These are phyloP conservation scores for Sinohyriopsis cumingii DNA, from an alignment of 2,888 invertebrate genomes.

Conservation along the genomic window DNA sequence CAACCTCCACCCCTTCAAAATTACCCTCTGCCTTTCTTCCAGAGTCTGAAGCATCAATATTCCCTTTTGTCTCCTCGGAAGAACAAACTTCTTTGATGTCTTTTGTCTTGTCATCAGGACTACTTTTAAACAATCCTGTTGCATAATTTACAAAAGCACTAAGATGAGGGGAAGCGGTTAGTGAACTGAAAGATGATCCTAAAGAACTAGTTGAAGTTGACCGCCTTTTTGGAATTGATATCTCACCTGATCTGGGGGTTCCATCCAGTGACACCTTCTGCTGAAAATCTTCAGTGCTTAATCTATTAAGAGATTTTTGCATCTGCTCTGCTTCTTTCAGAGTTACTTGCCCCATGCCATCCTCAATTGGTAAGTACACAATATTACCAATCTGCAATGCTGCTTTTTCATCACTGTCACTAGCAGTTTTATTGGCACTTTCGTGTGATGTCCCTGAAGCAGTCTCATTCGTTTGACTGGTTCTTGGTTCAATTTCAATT, in stretches of 20 bases:
- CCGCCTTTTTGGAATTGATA: slow-evolving; percentile 16
- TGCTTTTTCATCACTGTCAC: slow-evolving; percentile 10
- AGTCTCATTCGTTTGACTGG: not conserved
- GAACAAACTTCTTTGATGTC: slow-evolving; percentile 43
- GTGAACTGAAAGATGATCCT: slow-evolving; percentile 54
- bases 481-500: not conserved
- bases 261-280: slow-evolving; percentile 28
- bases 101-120: slow-evolving; percentile 39
- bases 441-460: not conserved
- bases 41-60: slow-evolving; percentile 4
- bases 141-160: slow-evolving; percentile 91
- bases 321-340: slow-evolving; percentile 36
- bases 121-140: slow-evolving; percentile 84
- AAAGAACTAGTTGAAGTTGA: slow-evolving; percentile 42
- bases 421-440: not conserved
- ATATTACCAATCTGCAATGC: slow-evolving; percentile 42
- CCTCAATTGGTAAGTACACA: slow-evolving; percentile 50
- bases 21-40: slow-evolving; percentile 2
- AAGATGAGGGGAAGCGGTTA: slow-evolving; percentile 57
- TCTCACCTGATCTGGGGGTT: slow-evolving; percentile 18
- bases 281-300: slow-evolving; percentile 39
- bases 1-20: slow-evolving; percentile 47
- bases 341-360: slow-evolving; percentile 38
- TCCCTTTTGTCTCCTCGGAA: not conserved
- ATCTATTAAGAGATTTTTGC: slow-evolving; percentile 32